Conservation (phyloP, 2,888 invertebrate species). For the Norana najaformis region DNA sequence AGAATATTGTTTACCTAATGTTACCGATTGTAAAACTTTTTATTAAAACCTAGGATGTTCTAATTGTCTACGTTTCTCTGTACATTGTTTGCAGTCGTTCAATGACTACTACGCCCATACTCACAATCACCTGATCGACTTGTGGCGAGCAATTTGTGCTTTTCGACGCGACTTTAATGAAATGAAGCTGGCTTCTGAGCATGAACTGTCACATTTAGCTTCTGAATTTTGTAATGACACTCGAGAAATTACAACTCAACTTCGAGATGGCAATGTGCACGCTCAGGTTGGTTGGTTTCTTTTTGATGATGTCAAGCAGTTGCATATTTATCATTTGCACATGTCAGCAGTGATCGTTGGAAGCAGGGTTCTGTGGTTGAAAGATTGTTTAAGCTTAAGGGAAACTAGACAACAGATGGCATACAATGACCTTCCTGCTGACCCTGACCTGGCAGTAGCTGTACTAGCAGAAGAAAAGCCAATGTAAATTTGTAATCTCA, state of each 20-base stretch:
- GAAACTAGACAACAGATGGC: no score
- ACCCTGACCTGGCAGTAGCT: no score
- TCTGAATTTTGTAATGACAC: constrained; percentile 69
- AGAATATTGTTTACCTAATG: no score
- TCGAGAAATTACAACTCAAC: constrained; percentile 63
- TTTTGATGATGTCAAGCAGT: no score
- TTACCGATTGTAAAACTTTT: background rate
- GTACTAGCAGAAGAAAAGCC: no score
- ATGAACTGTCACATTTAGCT: constrained; percentile 79
- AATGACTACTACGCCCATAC: constrained; percentile 93
- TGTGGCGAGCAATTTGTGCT: constrained; percentile 90
- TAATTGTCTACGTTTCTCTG: background rate
- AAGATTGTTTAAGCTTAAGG: no score
- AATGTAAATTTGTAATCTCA: no score
- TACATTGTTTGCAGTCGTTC: constrained; percentile 71
- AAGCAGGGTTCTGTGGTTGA: background rate
- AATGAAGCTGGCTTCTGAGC: constrained; percentile 82
- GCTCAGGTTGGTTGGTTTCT: constrained; percentile 45
- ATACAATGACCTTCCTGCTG: no score
- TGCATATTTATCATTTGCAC: background rate
- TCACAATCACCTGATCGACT: constrained; percentile 82
- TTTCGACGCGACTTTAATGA: constrained; percentile 87
- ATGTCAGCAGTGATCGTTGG: no score
- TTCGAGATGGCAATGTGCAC: constrained; percentile 55
- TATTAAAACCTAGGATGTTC: background rate